Evolutionary conservation across 1,140 invertebrate species (phyloP), one percentile per base, ranked within the genome.

Genomic region (Apis laboriosa): DNA sequence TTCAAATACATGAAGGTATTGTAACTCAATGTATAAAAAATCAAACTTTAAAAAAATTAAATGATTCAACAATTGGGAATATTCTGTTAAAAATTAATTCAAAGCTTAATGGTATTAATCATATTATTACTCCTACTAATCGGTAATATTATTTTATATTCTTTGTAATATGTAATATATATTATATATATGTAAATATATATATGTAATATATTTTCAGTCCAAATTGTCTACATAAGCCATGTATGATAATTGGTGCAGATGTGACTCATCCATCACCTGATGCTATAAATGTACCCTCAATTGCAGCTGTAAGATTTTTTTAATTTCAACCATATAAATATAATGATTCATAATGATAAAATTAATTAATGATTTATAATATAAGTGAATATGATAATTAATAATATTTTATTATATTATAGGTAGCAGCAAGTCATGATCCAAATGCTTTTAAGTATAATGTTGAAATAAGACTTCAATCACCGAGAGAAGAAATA

Each of bases 211-310:
- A 49, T 64, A 11, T 49, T 56, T 70, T 34, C 43, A 92, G 91
- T 58, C 92, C 93, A 63, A 2, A 9, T 63, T 95, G 85, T 85
- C 84, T 96, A 13, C 0, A 3, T 0, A 71, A 34, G 51, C 94
- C 95, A 7, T 92, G 94, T 0, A 97, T 98, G 94, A 95, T 97
- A 21, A 94, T 98, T 56, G 97, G 98, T 1, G 98, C 97, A 34
- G 98, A 99, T 94, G 97, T 98, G 1, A 98, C 97, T 1, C 98
- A 98, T 95, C 97, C 97, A 0, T 95, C 96, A 1, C 97, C 97
- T 0, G 97, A 97, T 89, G 95, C 95, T 28, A 87, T 63, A 0
- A 83, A 90, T 51, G 96, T 96, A 28, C 97, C 97, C 0, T 98
- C 98, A 68, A 96, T 98, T 53, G 98, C 98, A n/a, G 98, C 98